Percentiles rank a stretch among this genome's conserved stretches.
These are phyloP conservation scores for Muscicapa comitata DNA, from an alignment of 2,797 vertebrate genomes.

Conservation along the genomic window DNA sequence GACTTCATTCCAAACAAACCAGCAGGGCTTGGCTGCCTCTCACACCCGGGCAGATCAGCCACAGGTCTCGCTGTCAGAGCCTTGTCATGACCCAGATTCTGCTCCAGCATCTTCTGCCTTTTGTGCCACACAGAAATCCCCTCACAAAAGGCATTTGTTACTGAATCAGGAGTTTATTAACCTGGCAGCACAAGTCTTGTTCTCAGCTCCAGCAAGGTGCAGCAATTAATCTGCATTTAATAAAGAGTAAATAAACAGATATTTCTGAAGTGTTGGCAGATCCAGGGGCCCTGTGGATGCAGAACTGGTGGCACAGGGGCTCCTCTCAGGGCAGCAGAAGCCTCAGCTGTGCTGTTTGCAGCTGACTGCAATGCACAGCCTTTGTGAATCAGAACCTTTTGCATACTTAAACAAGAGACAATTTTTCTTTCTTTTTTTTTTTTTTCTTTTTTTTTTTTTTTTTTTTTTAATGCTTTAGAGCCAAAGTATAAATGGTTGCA, in stretches of 20 bases:
- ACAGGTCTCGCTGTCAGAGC: slow-evolving; percentile 2
- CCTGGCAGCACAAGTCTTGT: not conserved
- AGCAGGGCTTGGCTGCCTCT: slow-evolving; percentile 12
- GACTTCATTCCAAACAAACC: not conserved
- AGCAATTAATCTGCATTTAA: not conserved
- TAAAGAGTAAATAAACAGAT: not conserved
- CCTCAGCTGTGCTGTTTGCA: slow-evolving; percentile 14
- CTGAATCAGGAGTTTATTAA: not conserved
- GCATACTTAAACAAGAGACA: not conserved
- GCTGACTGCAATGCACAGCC: not conserved
- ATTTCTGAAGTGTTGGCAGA: not conserved
- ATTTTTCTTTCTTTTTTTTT: too few species aligned
- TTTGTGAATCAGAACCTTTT: not conserved
- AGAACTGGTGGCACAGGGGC: not conserved
- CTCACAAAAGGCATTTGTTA: not conserved
- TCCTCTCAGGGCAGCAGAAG: not conserved
- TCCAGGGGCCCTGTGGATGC: not conserved
- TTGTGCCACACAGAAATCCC: not conserved
- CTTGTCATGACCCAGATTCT: slow-evolving; percentile 50
- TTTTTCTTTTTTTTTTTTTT: too few species aligned
- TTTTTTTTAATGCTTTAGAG: too few species aligned
- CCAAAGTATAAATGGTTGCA: not conserved
- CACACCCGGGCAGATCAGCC: not conserved
- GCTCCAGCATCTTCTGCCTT: slow-evolving; percentile 1
- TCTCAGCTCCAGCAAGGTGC: not conserved